Evolutionary conservation across 2,797 vertebrate species (phyloP).

Genomic region (Poeciliopsis turneri): DNA sequence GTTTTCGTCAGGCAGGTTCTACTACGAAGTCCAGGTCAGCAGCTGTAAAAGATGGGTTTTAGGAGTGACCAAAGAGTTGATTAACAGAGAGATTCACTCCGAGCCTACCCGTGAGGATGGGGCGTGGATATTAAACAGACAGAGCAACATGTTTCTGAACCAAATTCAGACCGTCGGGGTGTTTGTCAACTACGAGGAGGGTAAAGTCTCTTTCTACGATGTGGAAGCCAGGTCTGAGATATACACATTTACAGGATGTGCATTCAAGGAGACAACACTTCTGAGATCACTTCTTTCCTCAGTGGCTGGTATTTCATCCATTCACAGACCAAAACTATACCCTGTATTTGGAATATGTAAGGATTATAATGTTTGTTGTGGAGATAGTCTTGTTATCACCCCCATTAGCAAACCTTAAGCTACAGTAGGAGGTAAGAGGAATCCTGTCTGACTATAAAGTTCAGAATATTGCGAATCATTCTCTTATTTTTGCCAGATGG

Average conservation of each 20-base stretch:
- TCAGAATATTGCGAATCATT: background rate
- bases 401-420: background rate
- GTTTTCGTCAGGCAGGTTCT: constrained; percentile 39
- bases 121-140: constrained; percentile 8
- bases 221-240: background rate
- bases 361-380: accelerated
- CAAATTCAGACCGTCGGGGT: background rate
- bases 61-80: constrained; percentile 42
- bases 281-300: background rate
- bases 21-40: constrained; percentile 16
- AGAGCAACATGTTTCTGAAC: background rate
- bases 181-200: background rate
- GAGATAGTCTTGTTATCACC: background rate
- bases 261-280: background rate
- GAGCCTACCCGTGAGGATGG: accelerated
- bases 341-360: constrained; percentile 30
- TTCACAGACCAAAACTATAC: constrained; percentile 36
- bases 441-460: background rate
- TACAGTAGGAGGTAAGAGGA: no score
- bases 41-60: constrained; percentile 3
- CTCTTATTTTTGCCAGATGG: background rate
- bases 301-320: background rate
- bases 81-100: accelerated
- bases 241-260: background rate
- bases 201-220: background rate